Evolutionary conservation across 1,140 invertebrate species (phyloP), one percentile per base, ranked within the genome.

Genomic region (Rhysida immarginata): DNA sequence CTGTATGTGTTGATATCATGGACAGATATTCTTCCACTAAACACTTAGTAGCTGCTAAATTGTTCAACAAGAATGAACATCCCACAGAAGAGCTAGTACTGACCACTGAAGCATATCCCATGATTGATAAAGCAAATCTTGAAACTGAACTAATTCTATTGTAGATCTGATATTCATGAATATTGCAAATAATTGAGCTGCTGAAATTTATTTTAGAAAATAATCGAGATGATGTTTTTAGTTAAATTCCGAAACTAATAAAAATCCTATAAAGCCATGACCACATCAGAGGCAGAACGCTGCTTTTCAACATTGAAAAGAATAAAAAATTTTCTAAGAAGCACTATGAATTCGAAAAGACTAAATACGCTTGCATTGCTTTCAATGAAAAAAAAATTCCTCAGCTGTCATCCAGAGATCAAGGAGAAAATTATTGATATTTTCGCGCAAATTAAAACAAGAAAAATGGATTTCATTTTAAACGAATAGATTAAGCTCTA

Each of bases 11-110:
- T 54, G 58, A 58, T 23, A 56, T 60, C 50, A 35, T 43, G n/a
- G 56, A 60, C 27, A 53, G 57, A 55, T 60, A 52, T 58, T 57
- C 50, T 51, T 60, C 29, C 53, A 57, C 52, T 49, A 54, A 59
- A n/a, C 50, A 59, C n/a, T 55, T 61, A 50, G 35, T 50, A 54
- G 58, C 53, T 52, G 58, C 58, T 54, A 61, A 61, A 57, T 57
- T 61, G 44, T 59, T 61, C 26, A 49, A 54, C 43, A 45, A 55
- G 20, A 51, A 55, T 20, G 43, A 49, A 44, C 44, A 29, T 52
- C 55, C 55, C 42, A 21, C 18, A 59, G 49, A 59, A 53, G 55
- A 56, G 42, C 16, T 53, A 42, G 35, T 24, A 56, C 26, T 46
- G 29, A 35, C 29, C 29, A 35, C 29, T 35, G 29, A 35, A 35